Evolutionary conservation across 2,888 invertebrate species (phyloP).

Genomic region (Thera obeliscata): DNA sequence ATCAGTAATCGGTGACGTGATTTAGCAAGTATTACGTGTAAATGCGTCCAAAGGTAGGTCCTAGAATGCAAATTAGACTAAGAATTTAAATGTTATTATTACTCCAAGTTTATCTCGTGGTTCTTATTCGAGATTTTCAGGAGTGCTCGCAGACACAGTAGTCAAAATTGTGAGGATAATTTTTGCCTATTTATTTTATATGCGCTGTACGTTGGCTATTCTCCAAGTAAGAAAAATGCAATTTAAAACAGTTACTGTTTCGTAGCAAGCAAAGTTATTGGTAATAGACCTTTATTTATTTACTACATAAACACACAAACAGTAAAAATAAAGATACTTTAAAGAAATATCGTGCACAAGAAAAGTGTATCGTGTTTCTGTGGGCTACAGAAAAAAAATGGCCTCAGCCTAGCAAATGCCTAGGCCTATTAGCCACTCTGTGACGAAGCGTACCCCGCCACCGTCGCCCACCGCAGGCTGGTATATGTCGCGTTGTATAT

Average conservation of each 20-base stretch:
- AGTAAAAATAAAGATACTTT: neutral
- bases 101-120: slow-evolving; percentile 32
- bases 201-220: slow-evolving; percentile 8
- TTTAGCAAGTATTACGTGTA: slow-evolving; percentile 2
- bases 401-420: too few relatives aligned
- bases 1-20: too few relatives aligned
- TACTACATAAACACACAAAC: too few relatives aligned
- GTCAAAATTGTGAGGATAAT: slow-evolving; percentile 13
- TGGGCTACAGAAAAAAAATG: too few relatives aligned
- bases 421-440: too few relatives aligned
- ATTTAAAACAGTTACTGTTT: neutral
- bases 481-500: too few relatives aligned
- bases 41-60: slow-evolving; percentile 11
- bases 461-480: too few relatives aligned
- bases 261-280: too few relatives aligned
- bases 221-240: slow-evolving; percentile 18
- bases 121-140: slow-evolving; percentile 27
- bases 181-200: slow-evolving; percentile 5
- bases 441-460: too few relatives aligned
- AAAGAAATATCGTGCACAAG: too few relatives aligned
- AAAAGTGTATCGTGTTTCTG: too few relatives aligned
- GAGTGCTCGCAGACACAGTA: slow-evolving; percentile 14
- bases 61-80: slow-evolving; percentile 36
- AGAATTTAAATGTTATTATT: slow-evolving; percentile 33
- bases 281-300: too few relatives aligned